phyloP scores from a whole-genome alignment of 2,888 invertebrate genomes.

The Andrena bucephala region DNA sequence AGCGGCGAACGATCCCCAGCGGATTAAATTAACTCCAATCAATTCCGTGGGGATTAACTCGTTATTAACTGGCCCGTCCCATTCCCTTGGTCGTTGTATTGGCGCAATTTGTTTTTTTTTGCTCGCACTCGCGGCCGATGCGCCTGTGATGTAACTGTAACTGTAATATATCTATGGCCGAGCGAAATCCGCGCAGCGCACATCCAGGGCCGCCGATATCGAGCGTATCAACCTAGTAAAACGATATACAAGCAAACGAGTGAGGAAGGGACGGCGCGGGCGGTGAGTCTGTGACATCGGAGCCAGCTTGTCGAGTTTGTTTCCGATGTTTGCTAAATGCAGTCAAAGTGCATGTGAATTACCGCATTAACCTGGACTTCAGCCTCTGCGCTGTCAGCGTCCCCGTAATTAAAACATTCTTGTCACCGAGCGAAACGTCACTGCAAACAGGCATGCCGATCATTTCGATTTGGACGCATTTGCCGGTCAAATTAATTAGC shows the following conservation, averaged over 20 bases:
- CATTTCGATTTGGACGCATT: conserved; percentile 73
- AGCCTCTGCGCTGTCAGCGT: conserved; percentile 62
- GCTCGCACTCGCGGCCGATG: not conserved
- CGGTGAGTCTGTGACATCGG: conserved; percentile 70
- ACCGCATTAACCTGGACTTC: conserved; percentile 79
- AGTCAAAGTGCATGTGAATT: conserved; percentile 84
- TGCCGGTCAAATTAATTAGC: conserved; percentile 69
- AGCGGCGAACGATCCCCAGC: not conserved
- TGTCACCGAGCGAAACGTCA: conserved; percentile 70
- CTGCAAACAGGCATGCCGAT: conserved; percentile 70
- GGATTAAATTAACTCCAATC: conserved; percentile 18
- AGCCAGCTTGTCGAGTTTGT: conserved; percentile 78
- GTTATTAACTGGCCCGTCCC: not conserved
- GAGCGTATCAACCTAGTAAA: conserved; percentile 61
- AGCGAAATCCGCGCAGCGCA: conserved; percentile 29
- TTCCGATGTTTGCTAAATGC: conserved; percentile 79
- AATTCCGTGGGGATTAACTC: not conserved
- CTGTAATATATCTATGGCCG: conserved; percentile 20
- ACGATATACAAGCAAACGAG: conserved; percentile 59
- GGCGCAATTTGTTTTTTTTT: conserved; percentile 3
- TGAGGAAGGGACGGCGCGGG: conserved; percentile 26
- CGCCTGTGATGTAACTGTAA: not conserved
- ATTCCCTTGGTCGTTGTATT: not conserved
- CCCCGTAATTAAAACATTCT: conserved; percentile 80
- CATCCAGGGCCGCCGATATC: conserved; percentile 46